phyloP scores from a whole-genome alignment of 2,797 vertebrate species.

The Xiphorhynchus erythropygius region DNA sequence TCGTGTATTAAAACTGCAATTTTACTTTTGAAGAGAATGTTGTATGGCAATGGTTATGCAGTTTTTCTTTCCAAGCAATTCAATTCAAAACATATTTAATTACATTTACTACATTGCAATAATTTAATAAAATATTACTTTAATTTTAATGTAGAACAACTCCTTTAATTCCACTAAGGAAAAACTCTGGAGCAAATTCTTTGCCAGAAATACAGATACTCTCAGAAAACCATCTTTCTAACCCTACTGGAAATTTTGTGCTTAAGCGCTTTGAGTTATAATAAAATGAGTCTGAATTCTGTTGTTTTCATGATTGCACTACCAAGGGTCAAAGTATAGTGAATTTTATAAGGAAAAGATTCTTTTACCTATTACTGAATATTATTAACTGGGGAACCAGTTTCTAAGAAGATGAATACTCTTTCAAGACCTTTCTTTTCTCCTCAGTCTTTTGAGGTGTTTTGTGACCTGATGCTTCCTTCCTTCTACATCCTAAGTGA shows the following conservation, averaged over 20 bases:
- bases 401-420: background rate
- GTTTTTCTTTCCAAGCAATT: background rate
- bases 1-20: background rate
- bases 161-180: background rate
- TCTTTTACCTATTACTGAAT: background rate
- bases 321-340: background rate
- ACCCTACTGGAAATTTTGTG: background rate
- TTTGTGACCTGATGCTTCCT: background rate
- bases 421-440: background rate
- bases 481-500: background rate
- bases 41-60: background rate
- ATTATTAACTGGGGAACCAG: background rate
- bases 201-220: background rate
- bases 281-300: background rate
- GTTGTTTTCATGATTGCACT: background rate
- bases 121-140: conserved; percentile 2
- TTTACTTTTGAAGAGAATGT: background rate
- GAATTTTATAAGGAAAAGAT: background rate
- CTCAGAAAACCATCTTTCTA: background rate
- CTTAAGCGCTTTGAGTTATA: background rate
- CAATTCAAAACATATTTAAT: background rate
- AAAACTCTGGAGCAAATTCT: background rate
- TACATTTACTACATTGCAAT: background rate
- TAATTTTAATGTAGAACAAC: background rate
- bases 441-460: background rate